Base-by-base conservation (phyloP, 2,113 vertebrate species). In the Panthera uncia region DNA sequence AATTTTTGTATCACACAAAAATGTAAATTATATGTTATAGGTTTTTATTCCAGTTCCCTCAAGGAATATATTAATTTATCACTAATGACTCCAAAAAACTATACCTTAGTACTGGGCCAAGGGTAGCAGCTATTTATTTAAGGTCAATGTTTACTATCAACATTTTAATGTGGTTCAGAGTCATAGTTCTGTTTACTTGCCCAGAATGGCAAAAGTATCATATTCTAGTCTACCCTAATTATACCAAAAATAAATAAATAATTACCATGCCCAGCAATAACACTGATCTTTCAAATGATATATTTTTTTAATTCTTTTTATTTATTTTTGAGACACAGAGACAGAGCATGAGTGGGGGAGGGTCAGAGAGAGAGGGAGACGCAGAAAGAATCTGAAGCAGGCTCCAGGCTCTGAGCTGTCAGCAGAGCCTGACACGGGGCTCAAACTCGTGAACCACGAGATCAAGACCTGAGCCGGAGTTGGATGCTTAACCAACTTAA, bases 171-270 rank as follows among this genome's bases (percentile, higher is more conserved):
- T 7, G 12, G 7, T 83, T 95, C 48, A 83, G 48, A 89, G 69
- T 86, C 91, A 92, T 71, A 87, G 78, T 93, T 93, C 63, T 93
- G 92, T 95, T 84, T 78, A 96, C 9, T n/a, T 89, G 33, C 48
- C 41, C 19, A 89, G 29, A 45, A 14, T 68, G 27, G 81, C 25
- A 95, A 4, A 88, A 86, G 3, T 88, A 94, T 50, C 25, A 82
- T 18, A 94, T 14, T 50, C 65, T 65, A 89, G 36, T 87, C 84
- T 79, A 97, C 1, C 19, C 50, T 95, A 95, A 87, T 82, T 52
- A 79, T 19, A 61, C 1, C 57, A 65, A 92, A 50, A 52, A 55
- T 19, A 25, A 19, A 48, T 45, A 96, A 66, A 31, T 25, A 82
- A 29, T 41, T 76, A 74, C 2, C 71, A 38, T 63, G 57, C 3